Percentiles rank a stretch among this genome's conserved stretches.
These are phyloP conservation scores for Sisor rabdophorus DNA, from an alignment of 2,113 vertebrate species.

Conservation along the genomic window DNA sequence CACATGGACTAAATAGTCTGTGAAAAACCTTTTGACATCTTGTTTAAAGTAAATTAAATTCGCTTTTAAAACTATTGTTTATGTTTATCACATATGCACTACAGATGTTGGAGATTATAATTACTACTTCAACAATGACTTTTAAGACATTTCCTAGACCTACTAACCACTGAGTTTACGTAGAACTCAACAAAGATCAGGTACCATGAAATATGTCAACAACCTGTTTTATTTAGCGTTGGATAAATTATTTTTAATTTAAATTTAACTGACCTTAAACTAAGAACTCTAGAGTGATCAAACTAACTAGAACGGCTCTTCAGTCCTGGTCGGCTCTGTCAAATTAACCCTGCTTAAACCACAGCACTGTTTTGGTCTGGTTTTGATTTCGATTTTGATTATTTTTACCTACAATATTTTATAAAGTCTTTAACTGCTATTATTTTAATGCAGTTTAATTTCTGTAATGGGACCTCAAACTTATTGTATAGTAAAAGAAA, in stretches of 20 bases:
- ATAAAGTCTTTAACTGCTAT: no score
- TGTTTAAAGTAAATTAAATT: not conserved
- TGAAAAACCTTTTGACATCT: not conserved
- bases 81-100: conserved; percentile 8
- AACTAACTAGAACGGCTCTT: not conserved
- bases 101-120: not conserved
- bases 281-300: conserved; percentile 21
- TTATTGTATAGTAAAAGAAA: not conserved
- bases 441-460: not conserved
- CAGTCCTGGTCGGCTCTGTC: not conserved
- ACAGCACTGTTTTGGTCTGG: not conserved
- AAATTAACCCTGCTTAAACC: not conserved
- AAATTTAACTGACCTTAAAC: conserved; percentile 24
- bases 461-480: not conserved
- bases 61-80: not conserved
- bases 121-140: not conserved
- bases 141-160: not conserved
- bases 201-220: not conserved
- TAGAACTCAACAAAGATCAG: not conserved
- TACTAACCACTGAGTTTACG: not conserved
- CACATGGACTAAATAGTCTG: not conserved
- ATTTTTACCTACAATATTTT: not conserved
- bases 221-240: not conserved
- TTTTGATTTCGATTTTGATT: no score
- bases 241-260: conserved; percentile 41